phyloP scores from a whole-genome alignment of 2,797 vertebrate species.

The Crax fasciolata region DNA sequence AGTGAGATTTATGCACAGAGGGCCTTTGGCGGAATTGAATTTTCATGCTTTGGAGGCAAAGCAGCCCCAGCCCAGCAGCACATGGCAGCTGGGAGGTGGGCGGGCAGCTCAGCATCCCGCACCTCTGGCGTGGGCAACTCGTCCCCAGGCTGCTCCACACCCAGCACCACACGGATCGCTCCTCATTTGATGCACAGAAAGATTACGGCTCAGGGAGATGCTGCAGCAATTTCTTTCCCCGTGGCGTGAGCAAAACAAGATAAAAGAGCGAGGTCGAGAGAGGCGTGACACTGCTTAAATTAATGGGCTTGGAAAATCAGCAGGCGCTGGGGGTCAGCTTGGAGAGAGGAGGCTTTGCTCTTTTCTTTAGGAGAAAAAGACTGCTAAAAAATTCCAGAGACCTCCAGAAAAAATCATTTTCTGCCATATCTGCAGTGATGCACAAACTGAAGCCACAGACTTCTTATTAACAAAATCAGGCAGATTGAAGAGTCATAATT shows the following conservation, averaged over 20 bases:
- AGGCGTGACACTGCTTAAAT: neutral
- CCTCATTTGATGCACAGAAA: neutral
- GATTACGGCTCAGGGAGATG: neutral
- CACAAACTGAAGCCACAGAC: neutral
- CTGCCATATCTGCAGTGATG: neutral
- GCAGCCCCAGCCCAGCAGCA: neutral
- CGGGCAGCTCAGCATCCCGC: neutral
- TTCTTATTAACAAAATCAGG: neutral
- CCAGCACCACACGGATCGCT: neutral
- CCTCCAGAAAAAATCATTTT: neutral
- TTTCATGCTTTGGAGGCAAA: neutral
- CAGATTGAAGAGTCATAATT: conserved; percentile 20
- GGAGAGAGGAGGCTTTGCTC: neutral
- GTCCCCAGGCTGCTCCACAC: neutral
- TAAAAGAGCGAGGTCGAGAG: neutral
- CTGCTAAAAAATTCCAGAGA: neutral
- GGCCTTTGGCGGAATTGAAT: neutral
- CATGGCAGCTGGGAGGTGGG: neutral
- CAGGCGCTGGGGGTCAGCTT: neutral
- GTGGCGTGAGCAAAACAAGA: neutral
- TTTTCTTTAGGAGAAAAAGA: neutral
- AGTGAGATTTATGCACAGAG: neutral
- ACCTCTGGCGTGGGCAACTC: neutral
- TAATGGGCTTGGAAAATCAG: conserved; percentile 1
- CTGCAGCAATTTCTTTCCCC: neutral